Evolutionary conservation across 2,888 invertebrate species (phyloP), one percentile per base, ranked within the genome.

Genomic region (Epinotia demarniana): DNA sequence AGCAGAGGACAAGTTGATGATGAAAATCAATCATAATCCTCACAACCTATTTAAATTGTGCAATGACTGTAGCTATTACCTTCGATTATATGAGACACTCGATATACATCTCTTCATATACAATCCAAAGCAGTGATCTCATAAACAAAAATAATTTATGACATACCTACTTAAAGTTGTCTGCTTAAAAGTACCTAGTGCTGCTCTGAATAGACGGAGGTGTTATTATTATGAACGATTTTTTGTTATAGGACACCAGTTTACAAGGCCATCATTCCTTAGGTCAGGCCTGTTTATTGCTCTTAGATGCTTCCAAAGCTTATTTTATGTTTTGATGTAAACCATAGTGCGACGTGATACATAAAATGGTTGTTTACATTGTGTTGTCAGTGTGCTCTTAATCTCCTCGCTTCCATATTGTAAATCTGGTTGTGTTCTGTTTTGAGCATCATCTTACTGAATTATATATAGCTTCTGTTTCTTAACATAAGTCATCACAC

Each of bases 221-320:
- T 53, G 19, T 57, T 61, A 61, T 55, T 66, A 60, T 77, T 70
- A 71, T 57, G 27, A 69, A 69, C 75, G 66, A 46, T 79, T 63
- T 77, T 93, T 93, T 93, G 93, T 94, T 94, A 91, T 94, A 94
- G 94, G 93, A 89, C 86, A 89, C 92, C 92, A 89, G 93, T 92
- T 88, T 88, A 88, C 93, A 90, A 92, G 93, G 90, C 91, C 93
- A 82, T 91, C 93, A 84, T 93, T 90, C 83, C 89, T 93, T 93
- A 93, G 93, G 93, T 93, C 91, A 93, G 93, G 90, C 90, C 88
- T 84, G 81, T 84, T 87, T 83, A 82, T 82, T 79, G 80, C 85
- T 85, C 86, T 86, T 89, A 89, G 88, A 85, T 79, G 92, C 92
- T 92, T 92, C 74, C 80, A 74, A 76, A 81, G 85, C 89, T 90